These are phyloP conservation scores for Agrypnia vestita DNA, from an alignment of 1,140 invertebrate genomes.

Conservation along the genomic window DNA sequence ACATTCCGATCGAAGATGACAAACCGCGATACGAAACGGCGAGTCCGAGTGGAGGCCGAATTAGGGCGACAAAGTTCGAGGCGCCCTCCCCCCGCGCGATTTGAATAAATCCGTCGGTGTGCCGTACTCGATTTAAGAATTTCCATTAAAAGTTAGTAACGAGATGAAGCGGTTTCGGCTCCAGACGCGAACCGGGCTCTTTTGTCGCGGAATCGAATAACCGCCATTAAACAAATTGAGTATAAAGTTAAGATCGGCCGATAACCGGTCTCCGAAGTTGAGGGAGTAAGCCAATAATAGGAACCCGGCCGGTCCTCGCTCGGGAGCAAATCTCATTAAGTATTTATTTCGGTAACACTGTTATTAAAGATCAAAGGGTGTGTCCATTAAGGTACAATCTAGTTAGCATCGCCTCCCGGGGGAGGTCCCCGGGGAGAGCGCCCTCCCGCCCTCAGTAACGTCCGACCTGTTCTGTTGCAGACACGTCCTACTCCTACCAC, in stretches of 20 bases:
- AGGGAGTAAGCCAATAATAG: slow-evolving; percentile 48
- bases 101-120: slow-evolving; percentile 15
- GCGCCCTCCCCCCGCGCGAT: slow-evolving; percentile 5
- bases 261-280: slow-evolving; percentile 33
- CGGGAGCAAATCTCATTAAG: slow-evolving; percentile 57
- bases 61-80: background rate
- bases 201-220: slow-evolving; percentile 19
- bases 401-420: slow-evolving; percentile 53
- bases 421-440: background rate
- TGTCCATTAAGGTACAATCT: slow-evolving; percentile 59
- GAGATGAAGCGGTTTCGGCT: slow-evolving; percentile 21
- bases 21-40: too few relatives aligned
- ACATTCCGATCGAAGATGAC: background rate
- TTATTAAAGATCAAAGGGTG: slow-evolving; percentile 59
- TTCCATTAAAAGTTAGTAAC: slow-evolving; percentile 38
- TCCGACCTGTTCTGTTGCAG: slow-evolving; percentile 72
- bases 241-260: slow-evolving; percentile 25
- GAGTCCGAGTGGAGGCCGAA: background rate
- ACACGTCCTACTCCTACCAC: slow-evolving; percentile 92
- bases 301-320: slow-evolving; percentile 34
- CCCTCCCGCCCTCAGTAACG: background rate
- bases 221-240: slow-evolving; percentile 25
- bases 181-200: slow-evolving; percentile 20
- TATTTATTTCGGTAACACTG: slow-evolving; percentile 59
- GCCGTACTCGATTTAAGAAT: slow-evolving; percentile 33